Percentiles rank a stretch among this genome's conserved stretches.
Conservation (phyloP, 2,797 vertebrate species). For the Diceros bicornis region DNA sequence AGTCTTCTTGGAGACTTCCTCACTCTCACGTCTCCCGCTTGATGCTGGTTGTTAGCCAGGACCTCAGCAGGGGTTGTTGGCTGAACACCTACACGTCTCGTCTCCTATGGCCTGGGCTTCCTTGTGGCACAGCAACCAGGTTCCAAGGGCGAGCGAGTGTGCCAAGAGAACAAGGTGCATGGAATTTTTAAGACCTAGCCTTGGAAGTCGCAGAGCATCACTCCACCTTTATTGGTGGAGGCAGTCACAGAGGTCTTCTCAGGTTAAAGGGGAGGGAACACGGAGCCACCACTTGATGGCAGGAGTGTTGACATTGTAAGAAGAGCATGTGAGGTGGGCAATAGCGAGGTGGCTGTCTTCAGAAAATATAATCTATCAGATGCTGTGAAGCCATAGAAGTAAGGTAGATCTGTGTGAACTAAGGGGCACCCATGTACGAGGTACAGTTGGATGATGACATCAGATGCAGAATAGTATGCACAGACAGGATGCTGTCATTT, state of each 20-base stretch:
- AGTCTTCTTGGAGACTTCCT: not conserved
- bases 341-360: not conserved
- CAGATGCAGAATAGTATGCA: not conserved
- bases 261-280: not conserved
- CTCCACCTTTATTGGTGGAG: not conserved
- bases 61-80: not conserved
- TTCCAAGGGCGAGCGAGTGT: not conserved
- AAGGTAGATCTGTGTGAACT: not conserved
- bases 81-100: not conserved
- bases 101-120: not conserved
- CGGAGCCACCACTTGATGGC: not conserved
- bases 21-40: not conserved
- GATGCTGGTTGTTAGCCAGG: not conserved
- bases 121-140: not conserved
- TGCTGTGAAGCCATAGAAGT: not conserved
- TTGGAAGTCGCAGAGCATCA: not conserved
- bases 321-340: not conserved
- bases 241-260: not conserved
- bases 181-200: conserved; percentile 21
- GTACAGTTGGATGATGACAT: not conserved
- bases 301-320: not conserved
- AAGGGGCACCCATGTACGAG: not conserved
- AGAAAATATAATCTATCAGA: not conserved
- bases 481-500: not conserved
- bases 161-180: not conserved